These are phyloP conservation scores for Ips nitidus DNA, from an alignment of 1,140 invertebrate genomes.

Conservation along the genomic window DNA sequence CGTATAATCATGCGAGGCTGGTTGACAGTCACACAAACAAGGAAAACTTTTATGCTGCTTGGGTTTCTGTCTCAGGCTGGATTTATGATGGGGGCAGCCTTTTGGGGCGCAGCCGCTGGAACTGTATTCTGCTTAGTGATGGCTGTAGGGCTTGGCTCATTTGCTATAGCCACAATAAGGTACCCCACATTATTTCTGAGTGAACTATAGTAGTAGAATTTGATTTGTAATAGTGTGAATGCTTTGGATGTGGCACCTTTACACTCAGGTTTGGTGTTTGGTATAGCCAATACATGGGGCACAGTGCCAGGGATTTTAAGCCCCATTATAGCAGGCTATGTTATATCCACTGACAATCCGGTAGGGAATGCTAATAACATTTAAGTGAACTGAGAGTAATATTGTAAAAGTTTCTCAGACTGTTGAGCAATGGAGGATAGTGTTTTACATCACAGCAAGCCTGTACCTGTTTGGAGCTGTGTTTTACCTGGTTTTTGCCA, in stretches of 20 bases:
- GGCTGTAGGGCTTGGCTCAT: slow-evolving; percentile 84
- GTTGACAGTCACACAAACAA: slow-evolving; percentile 71
- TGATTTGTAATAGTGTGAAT: slow-evolving; percentile 68
- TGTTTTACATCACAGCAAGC: slow-evolving; percentile 79
- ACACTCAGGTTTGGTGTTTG: slow-evolving; percentile 80
- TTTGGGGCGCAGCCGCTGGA: slow-evolving; percentile 63
- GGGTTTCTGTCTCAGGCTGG: slow-evolving; percentile 81
- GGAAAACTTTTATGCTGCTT: slow-evolving; percentile 73
- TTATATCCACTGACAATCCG: slow-evolving; percentile 59
- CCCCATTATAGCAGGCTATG: slow-evolving; percentile 75
- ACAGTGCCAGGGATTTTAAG: slow-evolving; percentile 86
- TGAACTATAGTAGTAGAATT: too few species aligned
- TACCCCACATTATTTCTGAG: slow-evolving; percentile 44
- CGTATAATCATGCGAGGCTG: slow-evolving; percentile 64
- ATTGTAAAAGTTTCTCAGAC: slow-evolving; percentile 47
- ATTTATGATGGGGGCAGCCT: slow-evolving; percentile 81
- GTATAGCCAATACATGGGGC: slow-evolving; percentile 83
- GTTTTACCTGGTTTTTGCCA: slow-evolving; percentile 77
- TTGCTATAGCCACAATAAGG: slow-evolving; percentile 86
- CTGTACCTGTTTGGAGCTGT: slow-evolving; percentile 78
- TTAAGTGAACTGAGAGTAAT: neutral
- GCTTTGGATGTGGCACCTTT: slow-evolving; percentile 84
- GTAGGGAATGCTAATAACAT: slow-evolving; percentile 12
- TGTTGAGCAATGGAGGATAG: slow-evolving; percentile 76
- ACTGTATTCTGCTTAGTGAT: slow-evolving; percentile 78